phyloP scores from a whole-genome alignment of 2,797 vertebrate species.

The Thalassophryne amazonica region DNA sequence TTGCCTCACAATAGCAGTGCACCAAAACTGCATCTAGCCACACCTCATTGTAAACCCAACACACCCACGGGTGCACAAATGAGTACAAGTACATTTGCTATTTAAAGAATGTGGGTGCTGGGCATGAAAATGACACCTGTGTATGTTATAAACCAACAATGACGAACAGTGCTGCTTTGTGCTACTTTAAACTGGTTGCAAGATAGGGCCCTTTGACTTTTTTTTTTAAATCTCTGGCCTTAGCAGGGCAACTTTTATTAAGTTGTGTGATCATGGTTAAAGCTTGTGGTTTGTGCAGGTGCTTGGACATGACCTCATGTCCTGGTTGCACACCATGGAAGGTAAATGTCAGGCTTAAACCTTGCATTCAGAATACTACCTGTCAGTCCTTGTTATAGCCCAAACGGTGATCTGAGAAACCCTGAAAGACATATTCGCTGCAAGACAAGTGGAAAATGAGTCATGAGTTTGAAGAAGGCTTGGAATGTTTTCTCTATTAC shows the following conservation, averaged over 20 bases:
- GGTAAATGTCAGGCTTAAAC: slow-evolving; percentile 30
- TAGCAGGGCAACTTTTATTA: not conserved
- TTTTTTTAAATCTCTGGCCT: not conserved
- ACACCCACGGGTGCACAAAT: too few species aligned
- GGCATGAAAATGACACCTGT: too few species aligned
- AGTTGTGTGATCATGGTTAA: slow-evolving; percentile 16
- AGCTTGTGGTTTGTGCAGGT: slow-evolving; percentile 45
- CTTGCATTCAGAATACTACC: slow-evolving; percentile 15
- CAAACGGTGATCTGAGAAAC: slow-evolving; percentile 7
- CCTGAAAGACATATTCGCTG: slow-evolving; percentile 25
- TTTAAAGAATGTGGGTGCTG: too few species aligned
- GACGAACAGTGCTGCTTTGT: too few species aligned
- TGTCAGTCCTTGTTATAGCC: slow-evolving; percentile 10
- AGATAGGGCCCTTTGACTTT: not conserved
- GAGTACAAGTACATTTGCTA: too few species aligned
- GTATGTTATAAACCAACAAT: too few species aligned
- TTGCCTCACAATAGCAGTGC: too few species aligned
- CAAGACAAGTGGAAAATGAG: slow-evolving; percentile 57
- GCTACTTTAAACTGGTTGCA: too few species aligned
- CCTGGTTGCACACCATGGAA: slow-evolving; percentile 15
- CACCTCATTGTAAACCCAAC: too few species aligned
- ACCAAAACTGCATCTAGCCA: too few species aligned
- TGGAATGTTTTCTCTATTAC: slow-evolving; percentile 44
- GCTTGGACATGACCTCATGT: slow-evolving; percentile 18
- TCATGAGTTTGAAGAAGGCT: slow-evolving; percentile 33